Evolutionary conservation across 2,113 vertebrate genomes (phyloP).

Genomic region (Pampusana beccarii): DNA sequence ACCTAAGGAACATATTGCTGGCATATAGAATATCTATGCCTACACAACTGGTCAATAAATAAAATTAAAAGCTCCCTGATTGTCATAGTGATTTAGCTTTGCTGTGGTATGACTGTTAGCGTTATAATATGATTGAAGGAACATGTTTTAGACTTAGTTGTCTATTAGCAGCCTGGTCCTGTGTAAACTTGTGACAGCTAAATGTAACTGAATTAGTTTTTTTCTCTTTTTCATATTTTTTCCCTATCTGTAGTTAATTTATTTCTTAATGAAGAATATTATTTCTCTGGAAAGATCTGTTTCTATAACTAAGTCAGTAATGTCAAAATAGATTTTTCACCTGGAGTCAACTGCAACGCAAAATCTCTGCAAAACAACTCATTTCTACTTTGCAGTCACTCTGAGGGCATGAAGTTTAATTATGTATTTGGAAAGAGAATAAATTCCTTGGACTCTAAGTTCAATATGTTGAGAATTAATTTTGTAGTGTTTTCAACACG

Average conservation of each 20-base stretch:
- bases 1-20: not conserved
- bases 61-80: not conserved
- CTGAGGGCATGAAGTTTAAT: conserved; percentile 55
- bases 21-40: not conserved
- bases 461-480: conserved; percentile 1
- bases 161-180: not conserved
- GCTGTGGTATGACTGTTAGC: not conserved
- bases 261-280: not conserved
- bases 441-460: conserved; percentile 7
- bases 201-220: not conserved
- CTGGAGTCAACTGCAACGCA: not conserved
- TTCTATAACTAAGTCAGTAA: not conserved
- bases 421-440: conserved; percentile 23
- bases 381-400: conserved; percentile 32
- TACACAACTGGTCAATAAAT: not conserved
- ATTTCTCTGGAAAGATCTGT: not conserved
- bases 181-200: not conserved
- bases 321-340: not conserved
- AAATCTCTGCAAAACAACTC: conserved; percentile 36
- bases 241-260: not conserved
- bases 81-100: not conserved
- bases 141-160: not conserved
- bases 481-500: not conserved
- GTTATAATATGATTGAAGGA: not conserved
- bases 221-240: not conserved